Percentiles rank a stretch among this genome's conserved stretches.
phyloP scores from a whole-genome alignment of 2,113 vertebrate genomes.

The Oryctolagus cuniculus region mOryCun1.1 NC_091444.1:50486001-50486500 shows the following conservation, averaged over 20 bases:
- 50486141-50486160: not conserved
- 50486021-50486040: not conserved
- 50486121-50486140: not conserved
- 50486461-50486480: not conserved
- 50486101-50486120: not conserved
- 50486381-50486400: constrained; percentile 12
- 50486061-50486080: not conserved
- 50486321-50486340: not conserved
- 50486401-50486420: constrained; percentile 17
- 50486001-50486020: accelerated
- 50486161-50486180: not conserved
- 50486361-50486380: constrained; percentile 71
- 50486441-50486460: not conserved
- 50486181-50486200: not conserved
- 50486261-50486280: not conserved
- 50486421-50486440: not conserved
- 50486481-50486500: not conserved
- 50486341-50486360: not conserved
- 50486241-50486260: not conserved
- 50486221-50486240: not conserved
- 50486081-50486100: not conserved
- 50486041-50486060: not conserved
- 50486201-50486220: not conserved
- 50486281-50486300: constrained; percentile 1
- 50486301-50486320: not conserved